Conservation (phyloP, 2,113 vertebrate genomes). For the Patagioenas fasciata region DNA sequence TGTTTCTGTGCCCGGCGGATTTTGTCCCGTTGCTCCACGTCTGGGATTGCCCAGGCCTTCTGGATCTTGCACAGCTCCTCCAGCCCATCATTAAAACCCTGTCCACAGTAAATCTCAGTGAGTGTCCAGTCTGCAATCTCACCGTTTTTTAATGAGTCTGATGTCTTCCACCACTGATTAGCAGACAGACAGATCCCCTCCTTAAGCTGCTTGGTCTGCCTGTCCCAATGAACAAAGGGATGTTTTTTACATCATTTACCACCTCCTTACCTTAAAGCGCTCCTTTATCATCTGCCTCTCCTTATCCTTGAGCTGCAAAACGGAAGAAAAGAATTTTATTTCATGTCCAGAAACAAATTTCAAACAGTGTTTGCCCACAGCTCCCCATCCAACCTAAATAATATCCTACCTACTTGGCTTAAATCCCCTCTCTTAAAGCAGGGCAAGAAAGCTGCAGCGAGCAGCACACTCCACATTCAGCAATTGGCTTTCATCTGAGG, state of each 20-base stretch:
- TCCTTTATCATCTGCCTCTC: slow-evolving; percentile 98
- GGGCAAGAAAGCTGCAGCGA: not conserved
- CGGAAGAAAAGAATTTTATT: not conserved
- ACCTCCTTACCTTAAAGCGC: slow-evolving; percentile 90
- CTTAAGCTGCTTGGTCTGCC: not conserved
- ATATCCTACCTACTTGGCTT: not conserved
- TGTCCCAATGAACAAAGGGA: not conserved
- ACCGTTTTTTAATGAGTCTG: accelerated
- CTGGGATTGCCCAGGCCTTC: slow-evolving; percentile 97
- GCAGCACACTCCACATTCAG: not conserved
- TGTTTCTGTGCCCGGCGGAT: slow-evolving; percentile 89
- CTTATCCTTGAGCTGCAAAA: slow-evolving; percentile 91
- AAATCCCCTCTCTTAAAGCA: not conserved
- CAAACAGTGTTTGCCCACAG: not conserved
- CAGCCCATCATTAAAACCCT: slow-evolving; percentile 97
- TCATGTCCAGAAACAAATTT: not conserved
- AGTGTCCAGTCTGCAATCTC: not conserved
- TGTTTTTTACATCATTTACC: not conserved
- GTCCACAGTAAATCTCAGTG: not conserved
- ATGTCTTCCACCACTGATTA: not conserved
- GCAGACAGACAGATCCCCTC: not conserved
- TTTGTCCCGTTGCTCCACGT: slow-evolving; percentile 88
- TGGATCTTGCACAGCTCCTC: slow-evolving; percentile 96
- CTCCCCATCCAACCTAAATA: not conserved
- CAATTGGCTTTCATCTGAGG: not conserved